phyloP scores from a whole-genome alignment of 2,113 vertebrate species.

The Rhynchopsitta pachyrhyncha region DNA sequence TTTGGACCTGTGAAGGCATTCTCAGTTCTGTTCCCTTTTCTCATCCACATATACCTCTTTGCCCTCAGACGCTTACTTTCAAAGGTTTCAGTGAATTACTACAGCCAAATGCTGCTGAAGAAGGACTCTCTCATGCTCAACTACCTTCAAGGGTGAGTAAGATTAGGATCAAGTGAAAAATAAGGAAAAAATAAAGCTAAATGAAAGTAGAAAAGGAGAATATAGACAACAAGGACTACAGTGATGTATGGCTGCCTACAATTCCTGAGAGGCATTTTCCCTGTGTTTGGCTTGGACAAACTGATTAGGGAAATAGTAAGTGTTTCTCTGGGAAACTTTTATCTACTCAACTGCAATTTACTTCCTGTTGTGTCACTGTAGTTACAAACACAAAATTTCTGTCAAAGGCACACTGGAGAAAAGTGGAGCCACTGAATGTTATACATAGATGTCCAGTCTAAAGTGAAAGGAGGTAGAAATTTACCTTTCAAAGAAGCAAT shows the following conservation, averaged over 20 bases:
- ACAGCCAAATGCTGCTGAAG: background rate
- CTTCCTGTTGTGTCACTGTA: background rate
- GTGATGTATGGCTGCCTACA: background rate
- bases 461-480: background rate
- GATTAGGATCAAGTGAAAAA: background rate
- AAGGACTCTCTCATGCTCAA: background rate
- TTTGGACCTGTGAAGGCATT: background rate
- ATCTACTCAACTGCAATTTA: background rate
- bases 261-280: background rate
- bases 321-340: background rate
- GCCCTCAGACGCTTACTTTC: background rate
- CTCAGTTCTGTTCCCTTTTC: background rate
- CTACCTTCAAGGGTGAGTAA: background rate
- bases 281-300: background rate
- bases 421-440: background rate
- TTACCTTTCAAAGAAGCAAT: background rate
- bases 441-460: background rate
- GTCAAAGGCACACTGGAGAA: background rate
- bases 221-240: background rate
- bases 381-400: background rate
- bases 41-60: rapidly evolving
- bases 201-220: background rate
- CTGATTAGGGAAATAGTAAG: background rate
- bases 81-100: background rate
- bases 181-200: background rate